phyloP scores from a whole-genome alignment of 2,888 invertebrate genomes.

The Limnephilus auricula region DNA sequence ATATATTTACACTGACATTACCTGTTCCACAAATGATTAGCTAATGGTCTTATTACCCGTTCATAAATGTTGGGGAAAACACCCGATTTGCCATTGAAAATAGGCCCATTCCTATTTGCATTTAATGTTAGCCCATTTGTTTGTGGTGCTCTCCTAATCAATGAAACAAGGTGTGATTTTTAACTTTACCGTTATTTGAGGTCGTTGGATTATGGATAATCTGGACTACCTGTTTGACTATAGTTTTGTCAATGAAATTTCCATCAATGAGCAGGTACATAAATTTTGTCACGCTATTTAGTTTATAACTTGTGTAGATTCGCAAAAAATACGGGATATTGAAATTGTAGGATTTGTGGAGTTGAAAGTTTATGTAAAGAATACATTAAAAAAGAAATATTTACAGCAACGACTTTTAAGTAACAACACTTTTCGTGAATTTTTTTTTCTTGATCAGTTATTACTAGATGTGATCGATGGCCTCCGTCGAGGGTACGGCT shows the following conservation, averaged over 20 bases:
- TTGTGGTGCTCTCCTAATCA: background rate
- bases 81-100: background rate
- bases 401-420: too few species aligned
- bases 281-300: too few species aligned
- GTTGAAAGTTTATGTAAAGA: too few species aligned
- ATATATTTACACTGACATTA: background rate
- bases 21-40: background rate
- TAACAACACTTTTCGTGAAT: too few species aligned
- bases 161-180: background rate
- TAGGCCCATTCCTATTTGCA: background rate
- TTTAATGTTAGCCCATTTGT: background rate
- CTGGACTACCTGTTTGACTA: background rate
- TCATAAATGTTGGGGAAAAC: constrained; percentile 2
- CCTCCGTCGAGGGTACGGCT: too few species aligned
- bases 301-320: background rate
- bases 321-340: too few species aligned
- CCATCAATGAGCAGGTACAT: background rate
- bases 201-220: background rate
- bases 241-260: background rate
- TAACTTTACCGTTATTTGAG: background rate
- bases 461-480: too few species aligned
- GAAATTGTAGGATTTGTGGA: too few species aligned
- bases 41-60: background rate
- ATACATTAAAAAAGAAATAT: too few species aligned
- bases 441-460: too few species aligned